Base-by-base conservation (phyloP, 2,888 invertebrate genomes). In the Allolobophora icterica region DNA sequence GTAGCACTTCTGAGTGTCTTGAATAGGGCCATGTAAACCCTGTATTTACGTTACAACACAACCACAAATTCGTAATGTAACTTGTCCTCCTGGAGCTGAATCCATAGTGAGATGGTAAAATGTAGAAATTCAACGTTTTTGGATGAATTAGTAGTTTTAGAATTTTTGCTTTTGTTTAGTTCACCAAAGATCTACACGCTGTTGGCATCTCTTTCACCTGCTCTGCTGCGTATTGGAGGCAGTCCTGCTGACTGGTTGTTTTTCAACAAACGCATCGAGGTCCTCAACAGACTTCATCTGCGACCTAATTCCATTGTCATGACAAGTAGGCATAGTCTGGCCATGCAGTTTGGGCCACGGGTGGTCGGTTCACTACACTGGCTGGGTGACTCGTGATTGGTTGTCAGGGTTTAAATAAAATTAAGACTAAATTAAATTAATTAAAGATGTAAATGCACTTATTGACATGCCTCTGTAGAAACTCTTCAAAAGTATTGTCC, bases 211-310 rank as follows among this genome's bases (percentile, higher is more conserved):
- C 87, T 93, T 35, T 91, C 92, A 15, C 93, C 93, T 19, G 91
- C 92, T 33, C 90, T 92, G 40, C 89, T 93, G 40, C 89, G 93
- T 19, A 84, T 93, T 35, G 93, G 93, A 38, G 93, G 93, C 30
- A 89, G 89, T 89, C 90, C 91, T 24, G 93, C 93, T n/a, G 92
- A 92, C 71, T 91, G 89, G 90, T 83, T 91, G 24, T 89, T 92
- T 83, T 92, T 92, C 42, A 90, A 92, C 52, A 40, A 89, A 40
- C 90, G 90, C n/a, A 8, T 87, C 33, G 21, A 71, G 33, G 45
- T 33, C 21, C 15, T 91, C 45, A 87, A 91, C 34, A 42, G 35
- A 15, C 35, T 90, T 33, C 83, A 45, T 30, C 45, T 91, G 34
- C 30, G 35, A 24, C 84, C 90, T 34, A 11, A 40, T 34, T 83